Evolutionary conservation across 2,113 vertebrate species (phyloP), one percentile per base, ranked within the genome.

Genomic region (Hippocampus guttulatus): DNA sequence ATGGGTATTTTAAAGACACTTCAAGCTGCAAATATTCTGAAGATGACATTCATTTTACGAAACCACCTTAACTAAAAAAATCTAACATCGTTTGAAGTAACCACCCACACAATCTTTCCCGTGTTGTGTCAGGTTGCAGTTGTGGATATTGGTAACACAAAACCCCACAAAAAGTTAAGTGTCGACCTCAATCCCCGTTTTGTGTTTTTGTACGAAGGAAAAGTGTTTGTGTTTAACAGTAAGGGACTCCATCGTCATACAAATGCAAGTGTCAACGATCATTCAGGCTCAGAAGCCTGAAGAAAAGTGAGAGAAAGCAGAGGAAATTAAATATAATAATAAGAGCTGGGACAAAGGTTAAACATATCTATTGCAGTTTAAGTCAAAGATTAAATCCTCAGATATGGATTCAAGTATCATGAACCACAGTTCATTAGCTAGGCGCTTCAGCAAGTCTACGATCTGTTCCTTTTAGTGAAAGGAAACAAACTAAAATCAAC

Each of bases 151-250:
- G 68, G 83, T 74, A 82, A 87, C 60, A 62, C 9, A 68, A 84
- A 67, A 69, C 75, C 71, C 30, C 64, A 23, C 45, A 57, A 69
- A 71, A 71, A 75, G 74, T 71, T 15, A 27, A 38, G 21, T 55
- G 15, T 41, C 64, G 33, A 58, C 74, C 69, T 81, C 71, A 85
- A 85, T 83, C 73, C 58, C 64, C 23, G 71, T 76, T 81, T 84
- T 87, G 71, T 85, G 68, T 75, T 68, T 75, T 67, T 73, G 67
- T 25, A 77, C 23, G 33, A 62, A 75, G 49, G 71, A 68, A 69
- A 62, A 51, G 67, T 69, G 64, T 71, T 49, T 68, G 47, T 69
- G 47, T 62, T 68, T 3, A 54, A 68, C 54, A 67, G 62, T 64
- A 71, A 47, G 25, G 58, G 73, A 79, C 73, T 67, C 64, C 74